Conservation (phyloP, 2,797 vertebrate genomes). For the Lithobates sylvaticus region DNA sequence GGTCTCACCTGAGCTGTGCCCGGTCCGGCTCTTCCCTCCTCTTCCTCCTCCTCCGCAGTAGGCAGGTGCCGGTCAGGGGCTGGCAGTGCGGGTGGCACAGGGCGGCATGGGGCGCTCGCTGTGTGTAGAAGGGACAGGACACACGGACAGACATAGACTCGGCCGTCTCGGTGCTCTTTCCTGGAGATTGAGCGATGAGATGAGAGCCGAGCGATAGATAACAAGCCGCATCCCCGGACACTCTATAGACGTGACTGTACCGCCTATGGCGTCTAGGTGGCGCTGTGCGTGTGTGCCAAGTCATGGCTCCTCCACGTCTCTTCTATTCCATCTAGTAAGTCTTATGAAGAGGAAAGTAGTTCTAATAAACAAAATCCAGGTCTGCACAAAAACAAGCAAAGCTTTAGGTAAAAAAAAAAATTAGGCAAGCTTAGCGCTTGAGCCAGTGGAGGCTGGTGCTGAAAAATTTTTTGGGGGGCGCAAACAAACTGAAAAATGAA, state of each 20-base stretch:
- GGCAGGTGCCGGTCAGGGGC: slow-evolving; percentile 12
- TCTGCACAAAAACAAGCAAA: too few species aligned
- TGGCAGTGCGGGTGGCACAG: background rate
- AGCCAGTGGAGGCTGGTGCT: too few species aligned
- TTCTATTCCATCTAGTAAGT: too few species aligned
- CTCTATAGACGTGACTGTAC: background rate
- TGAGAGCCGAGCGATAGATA: background rate
- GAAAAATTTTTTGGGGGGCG: too few species aligned
- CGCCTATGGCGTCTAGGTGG: background rate
- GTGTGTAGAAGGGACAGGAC: background rate
- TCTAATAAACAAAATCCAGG: too few species aligned
- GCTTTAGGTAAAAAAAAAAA: too few species aligned
- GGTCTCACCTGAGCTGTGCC: slow-evolving; percentile 43
- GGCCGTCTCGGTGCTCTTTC: slow-evolving; percentile 33
- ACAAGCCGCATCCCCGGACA: background rate
- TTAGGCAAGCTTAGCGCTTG: too few species aligned
- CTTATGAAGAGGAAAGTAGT: too few species aligned
- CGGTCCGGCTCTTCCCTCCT: background rate
- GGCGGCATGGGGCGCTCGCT: slow-evolving; percentile 2
- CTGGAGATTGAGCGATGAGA: slow-evolving; percentile 10
- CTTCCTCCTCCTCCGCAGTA: background rate
- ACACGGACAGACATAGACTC: background rate
- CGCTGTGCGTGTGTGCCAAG: background rate
- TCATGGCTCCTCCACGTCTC: too few species aligned
- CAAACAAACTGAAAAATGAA: too few species aligned